A percentile compares a stretch with the other conserved stretches of the same genome.
Conservation (phyloP, 1,140 invertebrate genomes). For the Drosophila nikananu region DNA sequence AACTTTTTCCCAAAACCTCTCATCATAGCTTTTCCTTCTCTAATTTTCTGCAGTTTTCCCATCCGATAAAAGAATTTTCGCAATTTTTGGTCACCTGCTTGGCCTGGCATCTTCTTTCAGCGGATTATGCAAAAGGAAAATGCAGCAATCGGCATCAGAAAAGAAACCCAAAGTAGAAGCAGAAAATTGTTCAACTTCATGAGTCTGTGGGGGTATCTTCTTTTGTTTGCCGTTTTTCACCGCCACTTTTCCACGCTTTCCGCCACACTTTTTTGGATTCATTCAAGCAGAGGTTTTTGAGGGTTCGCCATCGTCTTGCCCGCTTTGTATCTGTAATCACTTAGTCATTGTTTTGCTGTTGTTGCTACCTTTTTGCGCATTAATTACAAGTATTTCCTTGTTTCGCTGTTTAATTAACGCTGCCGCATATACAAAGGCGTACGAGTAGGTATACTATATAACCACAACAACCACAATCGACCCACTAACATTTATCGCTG, state of each 20-base stretch:
- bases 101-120: constrained; percentile 29
- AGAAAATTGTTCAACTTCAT: constrained; percentile 33
- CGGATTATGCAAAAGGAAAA: constrained; percentile 68
- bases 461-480: constrained; percentile 45
- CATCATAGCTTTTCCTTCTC: background rate
- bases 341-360: constrained; percentile 65
- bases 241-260: constrained; percentile 61
- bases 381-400: constrained; percentile 72
- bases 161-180: constrained; percentile 16
- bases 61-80: constrained; percentile 29
- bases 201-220: constrained; percentile 22
- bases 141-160: constrained; percentile 53
- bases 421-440: constrained; percentile 1
- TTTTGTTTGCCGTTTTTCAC: constrained; percentile 31
- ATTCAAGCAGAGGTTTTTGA: constrained; percentile 49
- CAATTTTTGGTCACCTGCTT: constrained; percentile 47
- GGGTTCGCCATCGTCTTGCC: constrained; percentile 33
- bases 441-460: background rate
- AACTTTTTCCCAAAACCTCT: background rate
- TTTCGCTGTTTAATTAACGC: constrained; percentile 55
- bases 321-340: constrained; percentile 70
- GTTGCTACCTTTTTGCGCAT: constrained; percentile 62
- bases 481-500: constrained; percentile 60
- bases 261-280: constrained; percentile 64
- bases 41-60: background rate